Base-by-base conservation (phyloP, 30 jellyfish, hydroid and myxozoan genomes). In the Rhopilema esculentum region DNA sequence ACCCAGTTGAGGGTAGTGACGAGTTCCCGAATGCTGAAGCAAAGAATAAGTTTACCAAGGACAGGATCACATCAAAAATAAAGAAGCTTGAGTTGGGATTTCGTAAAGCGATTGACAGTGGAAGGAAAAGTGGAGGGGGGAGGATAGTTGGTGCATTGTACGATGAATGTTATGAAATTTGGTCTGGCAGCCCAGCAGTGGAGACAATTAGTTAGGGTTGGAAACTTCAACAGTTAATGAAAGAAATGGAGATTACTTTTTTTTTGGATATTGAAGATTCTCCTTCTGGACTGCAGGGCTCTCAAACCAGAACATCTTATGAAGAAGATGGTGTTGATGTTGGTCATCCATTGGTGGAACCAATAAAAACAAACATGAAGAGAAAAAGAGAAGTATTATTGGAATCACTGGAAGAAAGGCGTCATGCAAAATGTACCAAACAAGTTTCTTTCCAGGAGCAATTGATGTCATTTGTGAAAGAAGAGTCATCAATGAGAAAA, bases 131-230 rank as follows among this genome's bases (percentile, higher is more conserved):
- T 79, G 80, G 89, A 19, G 84, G 84, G 25, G 69, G 81, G 21
- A 31, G 68, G 80, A 29, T 77, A 21, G 61, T 77, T n/a, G 27
- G 57, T 17, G 88, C 66, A 21, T 23, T n/a, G n/a, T n/a, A n/a
- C n/a, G n/a, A n/a, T n/a, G n/a, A n/a, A n/a, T n/a, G n/a, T n/a
- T n/a, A n/a, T 52, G 88, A 49, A 52, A 53, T 77, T 49, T 77
- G 88, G 88, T 20, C 88, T 77, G 84, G 88, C 18, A 49, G 53
- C 57, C 79, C 88, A 40, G 88, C 88, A 50, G 88, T 15, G 53
- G 88, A 57, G 82, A 61, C 83, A 49, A 7, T 77, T 27, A 30
- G 25, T 48, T 22, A 4, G 88, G 88, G 29, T 9, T 77, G 25
- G 57, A 50, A 52, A 77, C 88, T 28, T 4, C 84, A 50, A 27